A percentile compares a stretch with the other conserved stretches of the same genome.
Conservation (phyloP, 1,140 invertebrate genomes). For the Hyles euphorbiae region DNA sequence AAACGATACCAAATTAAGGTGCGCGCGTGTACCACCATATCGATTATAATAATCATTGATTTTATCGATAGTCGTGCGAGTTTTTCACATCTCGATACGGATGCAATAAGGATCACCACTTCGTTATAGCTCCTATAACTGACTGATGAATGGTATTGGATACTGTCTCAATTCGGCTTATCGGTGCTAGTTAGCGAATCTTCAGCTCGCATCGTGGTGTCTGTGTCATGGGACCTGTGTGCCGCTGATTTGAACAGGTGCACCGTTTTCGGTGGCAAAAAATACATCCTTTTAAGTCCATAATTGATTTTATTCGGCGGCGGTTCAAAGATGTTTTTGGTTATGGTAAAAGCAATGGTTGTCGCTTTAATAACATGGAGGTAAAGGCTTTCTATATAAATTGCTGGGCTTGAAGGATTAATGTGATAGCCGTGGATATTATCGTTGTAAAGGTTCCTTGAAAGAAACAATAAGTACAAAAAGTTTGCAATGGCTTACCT, state of each 20-base stretch:
- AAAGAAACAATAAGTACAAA: no score
- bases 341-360: no score
- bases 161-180: constrained; percentile 68
- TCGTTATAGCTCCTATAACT: constrained; percentile 55
- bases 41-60: no score
- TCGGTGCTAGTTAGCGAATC: constrained; percentile 62
- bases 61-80: constrained; percentile 17
- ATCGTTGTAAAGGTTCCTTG: no score
- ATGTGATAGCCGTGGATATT: no score
- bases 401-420: no score
- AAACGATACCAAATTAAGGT: no score
- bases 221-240: constrained; percentile 1
- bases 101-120: constrained; percentile 44
- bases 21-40: no score
- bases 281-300: constrained; percentile 46
- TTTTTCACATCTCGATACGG: constrained; percentile 50
- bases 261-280: constrained; percentile 40
- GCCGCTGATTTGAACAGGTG: no score
- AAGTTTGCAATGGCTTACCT: no score
- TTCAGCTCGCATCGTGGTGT: constrained; percentile 26
- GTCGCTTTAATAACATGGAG: no score
- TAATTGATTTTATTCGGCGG: constrained; percentile 51
- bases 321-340: constrained; percentile 24
- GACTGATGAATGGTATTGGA: constrained; percentile 63
- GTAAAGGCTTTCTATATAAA: no score